Conservation (phyloP, 2,113 vertebrate genomes). For the Neodontobutis hainanensis region DNA sequence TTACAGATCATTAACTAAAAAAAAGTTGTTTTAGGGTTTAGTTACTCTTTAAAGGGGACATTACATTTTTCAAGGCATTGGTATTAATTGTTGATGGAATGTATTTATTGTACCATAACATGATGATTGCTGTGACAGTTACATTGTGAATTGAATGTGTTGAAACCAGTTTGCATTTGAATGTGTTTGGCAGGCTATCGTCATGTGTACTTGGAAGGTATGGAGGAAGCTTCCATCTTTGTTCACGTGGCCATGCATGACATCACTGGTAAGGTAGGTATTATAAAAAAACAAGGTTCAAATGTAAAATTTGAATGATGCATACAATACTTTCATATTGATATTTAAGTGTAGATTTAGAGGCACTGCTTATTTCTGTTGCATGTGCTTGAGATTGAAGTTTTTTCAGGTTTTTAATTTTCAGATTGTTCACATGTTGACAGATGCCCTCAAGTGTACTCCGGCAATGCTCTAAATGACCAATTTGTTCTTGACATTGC, state of each 20-base stretch:
- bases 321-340: background rate
- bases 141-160: no score
- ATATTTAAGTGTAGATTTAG: background rate
- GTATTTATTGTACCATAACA: no score
- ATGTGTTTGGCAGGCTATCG: constrained; percentile 85
- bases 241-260: constrained; percentile 94
- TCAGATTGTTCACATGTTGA: background rate
- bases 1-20: no score
- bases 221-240: constrained; percentile 97
- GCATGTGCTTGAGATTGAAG: background rate
- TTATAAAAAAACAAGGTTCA: background rate
- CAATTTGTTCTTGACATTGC: constrained; percentile 49
- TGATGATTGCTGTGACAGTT: no score
- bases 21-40: no score
- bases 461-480: constrained; percentile 31
- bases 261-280: constrained; percentile 97
- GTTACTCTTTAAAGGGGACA: constrained; percentile 21
- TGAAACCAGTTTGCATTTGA: background rate
- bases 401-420: background rate
- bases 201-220: constrained; percentile 97
- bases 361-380: background rate
- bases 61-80: background rate
- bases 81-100: no score
- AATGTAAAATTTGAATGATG: background rate
- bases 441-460: background rate